phyloP scores from a whole-genome alignment of 2,797 vertebrate species.

The Neoniphon sammara region DNA sequence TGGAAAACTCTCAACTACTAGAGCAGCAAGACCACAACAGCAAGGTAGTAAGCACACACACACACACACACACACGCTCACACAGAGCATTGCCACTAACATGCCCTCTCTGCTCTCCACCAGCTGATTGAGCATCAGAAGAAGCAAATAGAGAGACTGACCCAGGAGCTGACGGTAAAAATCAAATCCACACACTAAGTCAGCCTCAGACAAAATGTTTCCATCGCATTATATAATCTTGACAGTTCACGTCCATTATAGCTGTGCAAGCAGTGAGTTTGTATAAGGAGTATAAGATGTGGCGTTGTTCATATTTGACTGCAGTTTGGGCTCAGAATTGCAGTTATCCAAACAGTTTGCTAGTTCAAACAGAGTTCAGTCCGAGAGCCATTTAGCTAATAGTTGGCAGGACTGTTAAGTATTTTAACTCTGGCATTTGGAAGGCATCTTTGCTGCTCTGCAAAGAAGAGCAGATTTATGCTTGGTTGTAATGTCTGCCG shows the following conservation, averaged over 20 bases:
- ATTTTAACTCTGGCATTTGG: too few species aligned
- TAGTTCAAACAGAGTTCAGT: too few species aligned
- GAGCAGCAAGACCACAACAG: conserved; percentile 87
- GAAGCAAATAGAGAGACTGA: conserved; percentile 87
- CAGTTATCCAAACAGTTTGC: too few species aligned
- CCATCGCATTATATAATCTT: too few species aligned
- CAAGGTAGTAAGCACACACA: conserved; percentile 79
- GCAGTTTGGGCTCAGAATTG: neutral
- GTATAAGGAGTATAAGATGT: neutral
- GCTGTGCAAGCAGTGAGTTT: too few species aligned
- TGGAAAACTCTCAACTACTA: conserved; percentile 87
- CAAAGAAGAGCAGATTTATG: too few species aligned
- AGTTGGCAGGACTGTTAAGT: too few species aligned
- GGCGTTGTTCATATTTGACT: neutral
- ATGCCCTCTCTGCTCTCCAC: neutral
- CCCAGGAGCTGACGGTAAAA: conserved; percentile 88
- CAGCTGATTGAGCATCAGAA: conserved; percentile 92
- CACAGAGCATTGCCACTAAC: neutral
- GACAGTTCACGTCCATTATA: too few species aligned
- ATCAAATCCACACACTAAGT: neutral
- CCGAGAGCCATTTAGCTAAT: too few species aligned
- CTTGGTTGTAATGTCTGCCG: too few species aligned
- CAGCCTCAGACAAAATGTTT: neutral
- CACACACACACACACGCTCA: neutral
- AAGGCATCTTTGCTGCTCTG: too few species aligned